A percentile compares a stretch with the other conserved stretches of the same genome.
phyloP scores from a whole-genome alignment of 2,888 invertebrate species.

The Opisthograptis luteolata region DNA sequence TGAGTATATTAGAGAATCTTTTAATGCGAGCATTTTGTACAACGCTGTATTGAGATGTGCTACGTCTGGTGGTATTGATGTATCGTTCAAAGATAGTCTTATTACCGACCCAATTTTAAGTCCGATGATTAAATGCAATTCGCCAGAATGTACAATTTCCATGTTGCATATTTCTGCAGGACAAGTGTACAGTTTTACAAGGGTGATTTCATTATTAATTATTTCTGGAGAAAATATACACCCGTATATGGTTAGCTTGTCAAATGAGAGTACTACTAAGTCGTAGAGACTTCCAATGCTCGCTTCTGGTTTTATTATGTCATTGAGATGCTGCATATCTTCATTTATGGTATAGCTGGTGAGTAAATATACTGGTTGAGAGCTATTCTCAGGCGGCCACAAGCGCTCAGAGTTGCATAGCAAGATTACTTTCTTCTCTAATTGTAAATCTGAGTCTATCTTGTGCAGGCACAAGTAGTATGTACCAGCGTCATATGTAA shows the following conservation, averaged over 20 bases:
- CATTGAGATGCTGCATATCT: slow-evolving; percentile 35
- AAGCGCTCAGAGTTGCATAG: slow-evolving; percentile 25
- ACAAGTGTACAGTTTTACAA: slow-evolving; percentile 56
- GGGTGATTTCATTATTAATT: slow-evolving; percentile 38
- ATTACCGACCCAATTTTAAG: slow-evolving; percentile 65
- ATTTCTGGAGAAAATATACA: slow-evolving; percentile 48
- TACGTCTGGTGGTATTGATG: slow-evolving; percentile 37
- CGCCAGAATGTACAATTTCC: slow-evolving; percentile 42
- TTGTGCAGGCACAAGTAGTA: slow-evolving; percentile 54
- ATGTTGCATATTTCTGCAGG: slow-evolving; percentile 63
- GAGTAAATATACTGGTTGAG: slow-evolving; percentile 45
- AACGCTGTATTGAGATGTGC: slow-evolving; percentile 66
- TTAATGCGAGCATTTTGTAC: slow-evolving; percentile 48
- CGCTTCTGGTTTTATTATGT: slow-evolving; percentile 38
- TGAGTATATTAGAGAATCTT: slow-evolving; percentile 59
- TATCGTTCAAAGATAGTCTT: slow-evolving; percentile 45
- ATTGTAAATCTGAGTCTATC: slow-evolving; percentile 52
- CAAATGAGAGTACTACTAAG: slow-evolving; percentile 53
- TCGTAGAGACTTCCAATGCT: slow-evolving; percentile 28
- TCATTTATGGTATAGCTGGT: slow-evolving; percentile 34
- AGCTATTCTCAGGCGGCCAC: slow-evolving; percentile 34
- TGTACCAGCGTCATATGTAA: slow-evolving; percentile 50
- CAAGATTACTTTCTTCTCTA: slow-evolving; percentile 44
- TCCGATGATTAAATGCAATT: slow-evolving; percentile 51
- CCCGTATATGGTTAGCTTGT: slow-evolving; percentile 52